Evolutionary conservation across 2,797 vertebrate genomes (phyloP).

Genomic region (Cottoperca gobio): DNA sequence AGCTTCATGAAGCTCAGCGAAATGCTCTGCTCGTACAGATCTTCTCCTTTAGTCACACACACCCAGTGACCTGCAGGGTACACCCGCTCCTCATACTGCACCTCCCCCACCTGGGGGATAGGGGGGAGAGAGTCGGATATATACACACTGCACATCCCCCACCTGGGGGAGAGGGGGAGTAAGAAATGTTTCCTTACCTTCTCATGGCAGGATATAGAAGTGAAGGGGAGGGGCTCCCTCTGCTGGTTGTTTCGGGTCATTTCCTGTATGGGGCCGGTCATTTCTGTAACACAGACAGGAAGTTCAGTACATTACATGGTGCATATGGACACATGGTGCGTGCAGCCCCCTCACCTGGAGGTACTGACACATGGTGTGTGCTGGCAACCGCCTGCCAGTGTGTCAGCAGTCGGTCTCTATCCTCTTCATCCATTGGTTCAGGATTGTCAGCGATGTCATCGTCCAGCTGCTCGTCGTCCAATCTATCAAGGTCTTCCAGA

Average conservation of each 20-base stretch:
- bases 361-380: constrained; percentile 88
- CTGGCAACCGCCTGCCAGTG: constrained; percentile 88
- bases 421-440: constrained; percentile 75
- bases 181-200: constrained; percentile 76
- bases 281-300: constrained; percentile 77
- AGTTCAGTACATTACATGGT: neutral
- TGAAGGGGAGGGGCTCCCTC: constrained; percentile 81
- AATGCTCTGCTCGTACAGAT: constrained; percentile 91
- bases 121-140: too few relatives aligned
- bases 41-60: constrained; percentile 79
- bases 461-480: constrained; percentile 82
- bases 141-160: neutral
- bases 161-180: neutral
- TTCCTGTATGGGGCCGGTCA: constrained; percentile 87
- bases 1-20: constrained; percentile 91
- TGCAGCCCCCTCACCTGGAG: constrained; percentile 76
- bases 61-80: constrained; percentile 90
- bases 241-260: constrained; percentile 85
- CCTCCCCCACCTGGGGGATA: constrained; percentile 83
- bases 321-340: too few relatives aligned
- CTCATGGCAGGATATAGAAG: constrained; percentile 75
- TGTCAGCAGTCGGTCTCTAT: constrained; percentile 75
- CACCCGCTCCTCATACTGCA: constrained; percentile 84
- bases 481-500: constrained; percentile 85
- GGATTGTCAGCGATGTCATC: constrained; percentile 74